phyloP scores from a whole-genome alignment of 1,140 invertebrate species.

The Lineus longissimus region DNA sequence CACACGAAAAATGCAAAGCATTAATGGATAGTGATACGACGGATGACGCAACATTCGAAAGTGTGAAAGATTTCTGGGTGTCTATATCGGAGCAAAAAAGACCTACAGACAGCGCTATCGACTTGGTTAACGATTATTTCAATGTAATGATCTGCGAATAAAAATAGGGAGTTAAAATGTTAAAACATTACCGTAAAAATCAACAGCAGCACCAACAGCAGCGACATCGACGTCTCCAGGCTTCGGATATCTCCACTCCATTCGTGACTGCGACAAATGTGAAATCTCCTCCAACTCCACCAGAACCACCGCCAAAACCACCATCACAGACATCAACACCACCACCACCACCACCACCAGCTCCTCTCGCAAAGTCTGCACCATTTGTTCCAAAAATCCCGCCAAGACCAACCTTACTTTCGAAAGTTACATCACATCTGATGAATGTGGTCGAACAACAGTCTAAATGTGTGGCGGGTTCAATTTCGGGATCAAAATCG shows the following conservation, averaged over 20 bases:
- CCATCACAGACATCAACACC: no score
- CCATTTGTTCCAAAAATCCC: background rate
- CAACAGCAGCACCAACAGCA: background rate
- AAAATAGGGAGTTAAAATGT: no score
- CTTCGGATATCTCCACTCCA: background rate
- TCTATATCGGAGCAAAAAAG: background rate
- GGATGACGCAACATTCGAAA: background rate
- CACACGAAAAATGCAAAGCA: conserved; percentile 1
- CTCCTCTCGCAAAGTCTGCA: background rate
- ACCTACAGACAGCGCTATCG: background rate
- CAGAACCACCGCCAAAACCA: no score
- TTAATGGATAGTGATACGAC: background rate
- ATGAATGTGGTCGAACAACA: background rate
- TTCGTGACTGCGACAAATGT: no score
- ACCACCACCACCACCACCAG: background rate
- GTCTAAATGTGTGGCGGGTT: background rate
- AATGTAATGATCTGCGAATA: conserved; percentile 4
- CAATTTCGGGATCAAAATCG: no score
- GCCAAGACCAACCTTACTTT: background rate
- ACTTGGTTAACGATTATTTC: background rate
- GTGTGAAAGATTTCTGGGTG: background rate
- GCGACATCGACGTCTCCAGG: background rate
- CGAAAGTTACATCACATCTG: background rate
- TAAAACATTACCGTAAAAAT: background rate
- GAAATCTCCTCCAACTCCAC: no score